Conservation (phyloP, 2,888 invertebrate species). For the Drosophila trichaetosa region DNA sequence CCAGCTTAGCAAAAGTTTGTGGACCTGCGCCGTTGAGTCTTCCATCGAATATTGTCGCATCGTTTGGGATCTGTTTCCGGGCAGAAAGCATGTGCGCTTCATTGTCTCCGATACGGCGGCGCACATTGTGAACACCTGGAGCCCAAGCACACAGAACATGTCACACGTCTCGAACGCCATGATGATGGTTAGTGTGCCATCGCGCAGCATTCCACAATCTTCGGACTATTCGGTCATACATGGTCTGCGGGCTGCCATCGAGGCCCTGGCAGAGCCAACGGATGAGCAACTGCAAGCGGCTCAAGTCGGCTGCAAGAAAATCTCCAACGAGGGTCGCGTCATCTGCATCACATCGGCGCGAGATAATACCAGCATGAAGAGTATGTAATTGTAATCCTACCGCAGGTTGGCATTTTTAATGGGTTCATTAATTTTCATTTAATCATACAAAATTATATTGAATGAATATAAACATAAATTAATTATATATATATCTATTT, state of each 20-base stretch:
- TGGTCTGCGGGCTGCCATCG: constrained; percentile 94
- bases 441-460: background rate
- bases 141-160: constrained; percentile 92
- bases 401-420: background rate
- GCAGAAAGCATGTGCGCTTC: constrained; percentile 94
- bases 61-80: constrained; percentile 98
- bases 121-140: constrained; percentile 94
- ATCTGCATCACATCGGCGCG: constrained; percentile 96
- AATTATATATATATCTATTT: background rate
- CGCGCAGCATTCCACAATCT: constrained; percentile 86
- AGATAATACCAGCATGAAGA: constrained; percentile 94
- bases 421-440: background rate
- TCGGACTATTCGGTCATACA: constrained; percentile 90
- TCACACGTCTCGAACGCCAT: constrained; percentile 94
- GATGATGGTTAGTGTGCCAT: constrained; percentile 92
- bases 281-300: constrained; percentile 88
- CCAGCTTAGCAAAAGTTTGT: constrained; percentile 95
- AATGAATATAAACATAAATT: background rate
- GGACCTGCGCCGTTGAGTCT: constrained; percentile 98
- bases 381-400: constrained; percentile 71
- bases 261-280: constrained; percentile 92
- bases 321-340: constrained; percentile 88
- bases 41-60: constrained; percentile 98
- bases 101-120: constrained; percentile 95
- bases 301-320: constrained; percentile 78